A percentile compares a stretch with the other conserved stretches of the same genome.
Conservation (phyloP, 1,140 invertebrate species). For the Aphelinus atriplicis region DNA sequence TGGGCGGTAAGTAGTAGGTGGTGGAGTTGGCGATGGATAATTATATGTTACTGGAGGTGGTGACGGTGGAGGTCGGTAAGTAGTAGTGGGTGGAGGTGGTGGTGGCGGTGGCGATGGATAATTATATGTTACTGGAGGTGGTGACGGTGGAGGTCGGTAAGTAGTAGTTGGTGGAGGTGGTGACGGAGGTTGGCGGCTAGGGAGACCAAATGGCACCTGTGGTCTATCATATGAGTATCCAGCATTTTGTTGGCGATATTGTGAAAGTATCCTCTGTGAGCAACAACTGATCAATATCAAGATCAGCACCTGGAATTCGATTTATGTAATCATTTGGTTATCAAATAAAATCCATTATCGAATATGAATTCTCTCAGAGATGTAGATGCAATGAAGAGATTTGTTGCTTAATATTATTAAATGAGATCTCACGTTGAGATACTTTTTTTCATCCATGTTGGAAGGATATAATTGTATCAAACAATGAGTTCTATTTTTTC, state of each 20-base stretch:
- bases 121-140: slow-evolving; percentile 14
- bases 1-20: slow-evolving; percentile 33
- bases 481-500: too few relatives aligned
- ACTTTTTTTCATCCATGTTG: too few relatives aligned
- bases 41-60: slow-evolving; percentile 2
- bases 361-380: too few relatives aligned
- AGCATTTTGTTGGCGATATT: slow-evolving; percentile 42
- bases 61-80: not conserved
- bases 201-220: slow-evolving; percentile 45
- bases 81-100: not conserved
- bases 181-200: slow-evolving; percentile 24
- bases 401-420: too few relatives aligned
- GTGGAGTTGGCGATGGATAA: slow-evolving; percentile 8
- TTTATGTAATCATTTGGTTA: too few relatives aligned
- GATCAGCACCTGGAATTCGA: slow-evolving; percentile 43
- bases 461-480: too few relatives aligned
- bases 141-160: not conserved
- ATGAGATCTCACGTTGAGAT: too few relatives aligned
- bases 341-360: too few relatives aligned
- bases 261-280: slow-evolving; percentile 35
- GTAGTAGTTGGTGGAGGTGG: not conserved
- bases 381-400: too few relatives aligned
- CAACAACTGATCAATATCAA: slow-evolving; percentile 42
- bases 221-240: slow-evolving; percentile 52
- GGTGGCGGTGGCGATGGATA: slow-evolving; percentile 15